Evolutionary conservation across 2,113 vertebrate species (phyloP), one percentile per base, ranked within the genome.

Genomic region (Phoxinus phoxinus): DNA sequence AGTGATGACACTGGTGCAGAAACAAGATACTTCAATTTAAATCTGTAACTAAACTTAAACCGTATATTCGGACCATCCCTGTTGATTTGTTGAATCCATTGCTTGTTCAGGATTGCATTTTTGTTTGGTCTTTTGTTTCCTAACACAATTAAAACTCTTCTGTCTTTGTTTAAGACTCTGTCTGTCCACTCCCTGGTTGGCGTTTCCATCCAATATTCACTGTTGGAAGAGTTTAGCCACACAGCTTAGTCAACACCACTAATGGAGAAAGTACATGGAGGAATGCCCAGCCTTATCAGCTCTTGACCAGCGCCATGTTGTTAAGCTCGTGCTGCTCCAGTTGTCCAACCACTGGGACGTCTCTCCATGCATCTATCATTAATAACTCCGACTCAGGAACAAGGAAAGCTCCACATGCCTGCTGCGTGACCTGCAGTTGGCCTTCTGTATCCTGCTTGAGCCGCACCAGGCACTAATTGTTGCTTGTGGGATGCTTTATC

Each of bases 401-500:
- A 17, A 72, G 67, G 17, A 69, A 69, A 69, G 6, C 65, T 83
- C 15, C 23, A 21, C 65, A 58, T 41, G 27, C 48, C 67, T 56
- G 67, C 81, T 73, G 67, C 23, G 46, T 83, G 81, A 72, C 81
- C 67, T 32, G 46, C 11, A 10, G 44, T 69, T 82, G 61, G 63
- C 80, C 63, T 69, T 82, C 44, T n/a, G 65, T 72, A 37, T 83
- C 67, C 32, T 71, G 67, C 15, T 1, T 27, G 21, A 73, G 48
- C 65, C 2, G 23, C 48, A 73, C 81, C 81, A 83, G 48, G 46
- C 63, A n/a, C 63, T 71, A 71, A 82, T 51, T 41, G 48, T 73
- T 35, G 30, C 30, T 53, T 41, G 48, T 83, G 67, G 32, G 48
- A 58, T 83, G 27, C 48, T 72, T 83, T 73, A 83, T 72, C 81